A percentile compares a stretch with the other conserved stretches of the same genome.
phyloP scores from a whole-genome alignment of 1,140 invertebrate species.

The Trachymyrmex cornetzi region DNA sequence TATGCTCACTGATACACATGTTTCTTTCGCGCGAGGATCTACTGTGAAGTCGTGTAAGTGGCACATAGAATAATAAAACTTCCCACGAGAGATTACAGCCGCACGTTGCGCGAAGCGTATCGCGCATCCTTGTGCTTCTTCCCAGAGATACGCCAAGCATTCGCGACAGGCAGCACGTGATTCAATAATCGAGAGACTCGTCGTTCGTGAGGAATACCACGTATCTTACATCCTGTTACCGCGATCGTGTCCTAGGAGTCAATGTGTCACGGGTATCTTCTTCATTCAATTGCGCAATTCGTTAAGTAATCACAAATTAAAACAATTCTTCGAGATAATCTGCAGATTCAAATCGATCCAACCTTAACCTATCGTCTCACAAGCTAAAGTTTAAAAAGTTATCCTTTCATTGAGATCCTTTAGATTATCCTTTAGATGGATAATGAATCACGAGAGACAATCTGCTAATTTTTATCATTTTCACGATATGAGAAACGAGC shows the following conservation, averaged over 20 bases:
- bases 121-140: constrained; percentile 53
- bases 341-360: not conserved
- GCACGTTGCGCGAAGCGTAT: constrained; percentile 7
- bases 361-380: not conserved
- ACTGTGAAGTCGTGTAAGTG: constrained; percentile 12
- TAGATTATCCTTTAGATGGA: not conserved
- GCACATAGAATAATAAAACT: constrained; percentile 49
- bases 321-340: constrained; percentile 26
- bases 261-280: constrained; percentile 41
- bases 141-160: constrained; percentile 39
- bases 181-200: constrained; percentile 44
- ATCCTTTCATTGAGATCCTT: no score
- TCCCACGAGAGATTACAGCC: constrained; percentile 45
- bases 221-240: constrained; percentile 28
- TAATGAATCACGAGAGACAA: not conserved
- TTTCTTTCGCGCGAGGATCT: constrained; percentile 20
- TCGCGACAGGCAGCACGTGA: constrained; percentile 36
- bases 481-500: not conserved
- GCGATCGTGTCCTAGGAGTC: constrained; percentile 18
- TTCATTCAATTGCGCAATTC: constrained; percentile 14
- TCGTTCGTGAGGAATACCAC: constrained; percentile 15
- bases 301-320: constrained; percentile 53
- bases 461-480: not conserved
- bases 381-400: not conserved
- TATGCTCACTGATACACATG: not conserved